phyloP scores from a whole-genome alignment of 2,888 invertebrate genomes.

The Microdon myrmicae region DNA sequence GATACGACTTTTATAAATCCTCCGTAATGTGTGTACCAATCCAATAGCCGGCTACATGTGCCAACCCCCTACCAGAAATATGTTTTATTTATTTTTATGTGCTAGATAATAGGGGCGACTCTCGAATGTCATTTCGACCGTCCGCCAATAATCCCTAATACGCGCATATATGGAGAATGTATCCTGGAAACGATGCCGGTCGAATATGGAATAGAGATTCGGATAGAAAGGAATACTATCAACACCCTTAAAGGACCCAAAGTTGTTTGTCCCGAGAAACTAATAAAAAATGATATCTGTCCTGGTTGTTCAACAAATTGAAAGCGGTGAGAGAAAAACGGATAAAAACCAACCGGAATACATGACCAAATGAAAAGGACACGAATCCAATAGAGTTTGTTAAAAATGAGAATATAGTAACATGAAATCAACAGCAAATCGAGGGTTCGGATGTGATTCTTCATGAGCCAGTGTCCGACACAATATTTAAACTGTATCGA shows the following conservation, averaged over 20 bases:
- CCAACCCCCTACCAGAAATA: conserved; percentile 39
- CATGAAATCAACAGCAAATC: conserved; percentile 37
- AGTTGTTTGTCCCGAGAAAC: conserved; percentile 29
- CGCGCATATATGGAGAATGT: conserved; percentile 10
- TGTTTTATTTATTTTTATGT: conserved; percentile 45
- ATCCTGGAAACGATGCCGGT: too few species aligned
- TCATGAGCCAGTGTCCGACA: conserved; percentile 45
- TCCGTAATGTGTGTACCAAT: conserved; percentile 50
- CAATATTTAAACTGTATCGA: conserved; percentile 45
- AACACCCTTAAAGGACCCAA: conserved; percentile 37
- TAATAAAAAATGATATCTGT: conserved; percentile 50
- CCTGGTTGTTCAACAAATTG: conserved; percentile 46
- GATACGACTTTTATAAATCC: conserved; percentile 51
- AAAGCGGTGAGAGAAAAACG: conserved; percentile 16
- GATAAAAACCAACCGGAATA: too few species aligned
- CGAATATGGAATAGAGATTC: conserved; percentile 5
- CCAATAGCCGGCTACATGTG: neutral
- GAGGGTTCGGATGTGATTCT: conserved; percentile 37
- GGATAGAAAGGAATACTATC: conserved; percentile 23
- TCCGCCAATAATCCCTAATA: conserved; percentile 43
- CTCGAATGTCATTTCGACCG: conserved; percentile 6
- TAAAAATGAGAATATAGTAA: too few species aligned
- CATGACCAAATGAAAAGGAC: too few species aligned
- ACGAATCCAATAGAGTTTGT: too few species aligned
- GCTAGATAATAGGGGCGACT: conserved; percentile 24